Base-by-base conservation (phyloP, 2,888 invertebrate species). In the Thereva nobilitata region DNA sequence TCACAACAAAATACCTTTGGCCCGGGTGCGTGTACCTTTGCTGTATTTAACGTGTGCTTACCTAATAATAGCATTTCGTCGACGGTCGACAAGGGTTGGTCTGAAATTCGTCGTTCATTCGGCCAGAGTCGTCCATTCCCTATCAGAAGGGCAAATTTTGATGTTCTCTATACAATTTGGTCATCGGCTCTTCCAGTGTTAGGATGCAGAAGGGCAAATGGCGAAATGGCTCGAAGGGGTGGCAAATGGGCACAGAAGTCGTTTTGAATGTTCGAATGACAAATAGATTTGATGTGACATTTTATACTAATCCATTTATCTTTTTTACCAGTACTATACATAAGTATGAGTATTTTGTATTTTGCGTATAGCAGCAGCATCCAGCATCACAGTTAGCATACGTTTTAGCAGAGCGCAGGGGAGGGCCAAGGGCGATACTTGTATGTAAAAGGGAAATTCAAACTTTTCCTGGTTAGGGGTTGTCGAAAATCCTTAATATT, bases 261-360 rank as follows among this genome's bases (percentile, higher is more conserved):
- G 52, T 41, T 67, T 66, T 61, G 65, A 68, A 68, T 67, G 63
- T 68, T 67, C 67, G 64, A 68, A 68, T 68, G 68, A 68, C 68
- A 68, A 68, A 68, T 68, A 68, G 68, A 68, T 68, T 68, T 68
- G 67, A 68, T 68, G 68, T 68, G 68, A 68, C 68, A 68, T 66
- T 68, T 68, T 68, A 56, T 68, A 67, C 59, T 59, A 61, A 67
- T 66, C 68, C 64, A 68, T 68, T 68, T 68, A 67, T 68, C 68
- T 68, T 68, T 68, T 68, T 68, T 64, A 10, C 23, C 23, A 23
- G 23, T 23, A 23, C 23, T 2, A 23, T 23, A 23, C 23, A 2
- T 23, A 23, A 23, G 23, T 23, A 23, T 23, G 23, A 2, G 23
- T 23, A 23, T 23, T 23, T 23, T 2, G 23, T 2, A 23, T 23